Evolutionary conservation across 64 coral and sea anemone genomes (phyloP).

Genomic region (Montipora capricornis): DNA sequence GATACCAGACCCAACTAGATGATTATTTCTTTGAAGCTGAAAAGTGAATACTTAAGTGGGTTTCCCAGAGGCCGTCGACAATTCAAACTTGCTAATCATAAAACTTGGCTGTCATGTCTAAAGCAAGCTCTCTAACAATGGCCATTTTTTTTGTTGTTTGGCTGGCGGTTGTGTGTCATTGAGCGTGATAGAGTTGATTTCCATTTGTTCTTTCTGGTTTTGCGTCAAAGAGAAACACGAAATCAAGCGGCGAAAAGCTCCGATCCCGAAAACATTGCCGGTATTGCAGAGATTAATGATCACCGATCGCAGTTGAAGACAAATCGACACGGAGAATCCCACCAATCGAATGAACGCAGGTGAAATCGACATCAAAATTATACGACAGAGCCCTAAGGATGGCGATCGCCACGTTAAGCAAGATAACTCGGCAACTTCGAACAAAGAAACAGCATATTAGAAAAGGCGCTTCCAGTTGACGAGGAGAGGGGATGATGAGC

Average conservation of each 20-base stretch:
- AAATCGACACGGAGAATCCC: neutral
- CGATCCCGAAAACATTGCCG: too few relatives aligned
- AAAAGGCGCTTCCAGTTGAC: neutral
- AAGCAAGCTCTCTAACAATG: conserved; percentile 25
- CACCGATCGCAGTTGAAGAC: neutral
- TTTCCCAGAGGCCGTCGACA: neutral
- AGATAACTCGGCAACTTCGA: neutral
- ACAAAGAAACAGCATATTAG: conserved; percentile 32
- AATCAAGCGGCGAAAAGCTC: neutral
- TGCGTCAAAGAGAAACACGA: neutral
- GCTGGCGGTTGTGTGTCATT: conserved; percentile 24
- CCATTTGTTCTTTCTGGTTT: neutral
- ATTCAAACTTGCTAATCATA: neutral
- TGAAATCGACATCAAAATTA: neutral
- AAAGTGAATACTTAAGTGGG: neutral
- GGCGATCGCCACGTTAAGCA: neutral
- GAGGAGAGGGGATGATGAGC: conserved; percentile 19
- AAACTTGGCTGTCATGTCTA: conserved; percentile 23
- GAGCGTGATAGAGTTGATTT: conserved; percentile 17
- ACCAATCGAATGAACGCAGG: neutral
- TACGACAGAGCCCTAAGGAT: neutral
- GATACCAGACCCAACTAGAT: neutral
- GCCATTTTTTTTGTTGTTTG: conserved; percentile 29
- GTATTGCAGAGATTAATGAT: too few relatives aligned
- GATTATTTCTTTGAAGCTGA: neutral